Conservation (phyloP, 2,113 vertebrate genomes). For the Lota lota region DNA sequence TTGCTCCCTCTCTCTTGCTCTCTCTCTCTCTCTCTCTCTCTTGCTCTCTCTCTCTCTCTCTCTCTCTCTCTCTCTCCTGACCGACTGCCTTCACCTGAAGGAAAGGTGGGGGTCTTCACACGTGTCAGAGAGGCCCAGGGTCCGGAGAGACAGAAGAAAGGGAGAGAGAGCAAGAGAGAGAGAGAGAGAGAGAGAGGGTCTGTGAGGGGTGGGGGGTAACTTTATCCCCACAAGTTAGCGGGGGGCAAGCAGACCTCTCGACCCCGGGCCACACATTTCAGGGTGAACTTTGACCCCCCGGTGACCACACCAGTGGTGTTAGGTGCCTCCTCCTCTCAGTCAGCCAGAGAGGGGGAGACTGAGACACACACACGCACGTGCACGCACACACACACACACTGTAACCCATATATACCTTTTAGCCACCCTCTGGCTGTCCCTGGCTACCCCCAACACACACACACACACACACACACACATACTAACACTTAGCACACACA, state of each 20-base stretch:
- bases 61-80: background rate
- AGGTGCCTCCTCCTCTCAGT: conserved; percentile 47
- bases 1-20: background rate
- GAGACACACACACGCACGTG: background rate
- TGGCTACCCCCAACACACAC: too few species aligned
- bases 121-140: conserved; percentile 56
- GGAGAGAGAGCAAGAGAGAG: background rate
- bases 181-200: background rate
- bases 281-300: conserved; percentile 67
- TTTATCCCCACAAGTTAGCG: conserved; percentile 69
- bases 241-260: conserved; percentile 67
- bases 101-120: conserved; percentile 41
- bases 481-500: background rate
- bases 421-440: too few species aligned
- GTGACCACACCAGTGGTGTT: conserved; percentile 65
- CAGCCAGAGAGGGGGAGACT: background rate
- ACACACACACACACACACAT: background rate
- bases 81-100: background rate
- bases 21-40: background rate
- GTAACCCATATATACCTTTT: too few species aligned
- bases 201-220: conserved; percentile 59
- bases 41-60: too few species aligned
- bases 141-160: conserved; percentile 33
- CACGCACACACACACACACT: background rate
- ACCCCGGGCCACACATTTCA: conserved; percentile 74